A percentile compares a stretch with the other conserved stretches of the same genome.
phyloP scores from a whole-genome alignment of 2,797 vertebrate species.

The Enteromius mattozi region DNA sequence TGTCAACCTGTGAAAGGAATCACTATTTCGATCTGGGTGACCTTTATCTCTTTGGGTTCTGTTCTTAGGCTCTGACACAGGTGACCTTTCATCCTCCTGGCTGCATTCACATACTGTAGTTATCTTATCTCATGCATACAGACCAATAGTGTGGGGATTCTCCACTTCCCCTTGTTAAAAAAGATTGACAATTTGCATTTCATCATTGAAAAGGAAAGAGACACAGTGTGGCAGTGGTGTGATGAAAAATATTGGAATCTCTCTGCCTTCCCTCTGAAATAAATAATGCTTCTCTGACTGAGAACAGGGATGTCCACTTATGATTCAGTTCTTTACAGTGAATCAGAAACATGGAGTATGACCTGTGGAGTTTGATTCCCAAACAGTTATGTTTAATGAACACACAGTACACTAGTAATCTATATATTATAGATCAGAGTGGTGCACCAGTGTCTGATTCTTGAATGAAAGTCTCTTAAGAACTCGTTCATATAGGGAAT shows the following conservation, averaged over 20 bases:
- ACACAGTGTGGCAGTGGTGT: conserved; percentile 46
- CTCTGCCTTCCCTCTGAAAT: conserved; percentile 22
- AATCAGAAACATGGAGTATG: background rate
- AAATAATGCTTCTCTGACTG: conserved; percentile 44
- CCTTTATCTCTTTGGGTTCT: conserved; percentile 71
- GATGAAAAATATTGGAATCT: conserved; percentile 36
- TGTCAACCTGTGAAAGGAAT: conserved; percentile 69
- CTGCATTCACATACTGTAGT: conserved; percentile 58
- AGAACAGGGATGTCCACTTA: conserved; percentile 11
- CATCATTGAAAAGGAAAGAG: conserved; percentile 59
- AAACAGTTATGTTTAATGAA: background rate
- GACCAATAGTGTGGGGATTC: conserved; percentile 66
- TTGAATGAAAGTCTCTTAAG: background rate
- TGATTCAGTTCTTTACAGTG: background rate
- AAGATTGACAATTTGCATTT: conserved; percentile 71
- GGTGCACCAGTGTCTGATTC: background rate
- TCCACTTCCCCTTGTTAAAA: conserved; percentile 66
- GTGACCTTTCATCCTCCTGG: conserved; percentile 72
- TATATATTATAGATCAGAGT: background rate
- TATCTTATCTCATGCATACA: conserved; percentile 69
- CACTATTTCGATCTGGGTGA: conserved; percentile 67
- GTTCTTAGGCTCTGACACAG: conserved; percentile 62
- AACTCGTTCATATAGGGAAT: background rate
- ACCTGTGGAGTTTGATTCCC: background rate
- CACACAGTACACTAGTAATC: background rate